Percentiles rank a stretch among this genome's conserved stretches.
Evolutionary conservation across 1,140 invertebrate genomes (phyloP).

Genomic region (Achatina immaculata): DNA sequence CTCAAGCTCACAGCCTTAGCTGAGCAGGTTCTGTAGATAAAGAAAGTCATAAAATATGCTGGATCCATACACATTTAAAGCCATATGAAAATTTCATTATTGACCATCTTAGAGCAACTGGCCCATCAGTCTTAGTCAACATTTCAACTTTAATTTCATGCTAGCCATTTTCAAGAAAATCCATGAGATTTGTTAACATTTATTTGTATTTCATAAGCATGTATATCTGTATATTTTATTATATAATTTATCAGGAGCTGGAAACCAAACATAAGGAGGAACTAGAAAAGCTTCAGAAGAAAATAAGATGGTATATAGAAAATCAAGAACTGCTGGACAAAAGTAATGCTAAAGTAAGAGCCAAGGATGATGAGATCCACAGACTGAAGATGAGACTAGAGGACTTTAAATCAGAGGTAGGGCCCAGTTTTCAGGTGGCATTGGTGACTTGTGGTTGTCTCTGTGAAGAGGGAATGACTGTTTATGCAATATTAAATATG

Average conservation of each 20-base stretch:
- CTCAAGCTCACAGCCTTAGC: too few species aligned
- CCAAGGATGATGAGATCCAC: constrained; percentile 62
- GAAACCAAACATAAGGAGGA: constrained; percentile 60
- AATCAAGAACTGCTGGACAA: constrained; percentile 68
- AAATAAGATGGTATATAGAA: constrained; percentile 68
- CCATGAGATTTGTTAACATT: too few species aligned
- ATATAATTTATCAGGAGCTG: constrained; percentile 50
- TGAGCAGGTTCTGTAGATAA: too few species aligned
- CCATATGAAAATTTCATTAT: too few species aligned
- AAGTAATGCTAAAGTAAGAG: constrained; percentile 53
- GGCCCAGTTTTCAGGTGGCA: constrained; percentile 12
- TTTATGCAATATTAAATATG: not conserved
- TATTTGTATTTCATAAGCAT: too few species aligned
- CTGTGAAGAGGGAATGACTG: not conserved
- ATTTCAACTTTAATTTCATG: too few species aligned
- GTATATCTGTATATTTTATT: too few species aligned
- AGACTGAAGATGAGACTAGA: constrained; percentile 63
- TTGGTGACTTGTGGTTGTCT: not conserved
- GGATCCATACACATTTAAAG: too few species aligned
- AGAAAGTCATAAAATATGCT: too few species aligned
- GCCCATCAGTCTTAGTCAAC: too few species aligned
- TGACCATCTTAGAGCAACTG: too few species aligned
- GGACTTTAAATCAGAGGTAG: constrained; percentile 64
- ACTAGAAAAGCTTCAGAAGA: constrained; percentile 59
- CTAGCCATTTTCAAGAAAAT: too few species aligned